A percentile compares a stretch with the other conserved stretches of the same genome.
Conservation (phyloP, 92 coral and sea anemone genomes). For the Actinernus sp. region DNA sequence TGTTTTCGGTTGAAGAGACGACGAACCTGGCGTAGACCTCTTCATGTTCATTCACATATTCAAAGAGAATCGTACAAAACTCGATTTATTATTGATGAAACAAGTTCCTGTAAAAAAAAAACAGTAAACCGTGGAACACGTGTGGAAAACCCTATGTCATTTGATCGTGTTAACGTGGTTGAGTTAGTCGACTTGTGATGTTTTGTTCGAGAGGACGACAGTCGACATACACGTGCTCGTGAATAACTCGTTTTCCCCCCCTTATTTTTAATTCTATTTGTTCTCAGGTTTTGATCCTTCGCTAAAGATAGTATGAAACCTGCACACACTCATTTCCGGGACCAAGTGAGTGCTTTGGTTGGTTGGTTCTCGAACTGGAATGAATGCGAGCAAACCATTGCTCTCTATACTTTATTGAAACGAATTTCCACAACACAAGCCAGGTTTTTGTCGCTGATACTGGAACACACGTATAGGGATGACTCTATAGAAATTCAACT, state of each 20-base stretch:
- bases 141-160: neutral
- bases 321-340: slow-evolving; percentile 91
- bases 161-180: neutral
- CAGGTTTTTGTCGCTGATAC: slow-evolving; percentile 84
- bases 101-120: slow-evolving; percentile 37
- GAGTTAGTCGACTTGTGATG: slow-evolving; percentile 6
- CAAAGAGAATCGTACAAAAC: slow-evolving; percentile 58
- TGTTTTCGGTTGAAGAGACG: too few relatives aligned
- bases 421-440: slow-evolving; percentile 96
- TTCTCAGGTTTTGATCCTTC: slow-evolving; percentile 32
- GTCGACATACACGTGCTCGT: slow-evolving; percentile 26
- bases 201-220: slow-evolving; percentile 20
- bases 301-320: slow-evolving; percentile 92
- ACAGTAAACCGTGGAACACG: slow-evolving; percentile 23
- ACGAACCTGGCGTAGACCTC: too few relatives aligned
- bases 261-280: neutral
- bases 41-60: slow-evolving; percentile 35
- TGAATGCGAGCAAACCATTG: slow-evolving; percentile 97
- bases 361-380: slow-evolving; percentile 98
- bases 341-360: slow-evolving; percentile 89
- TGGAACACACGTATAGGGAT: slow-evolving; percentile 98
- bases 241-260: slow-evolving; percentile 7
- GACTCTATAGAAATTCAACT: slow-evolving; percentile 85
- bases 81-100: slow-evolving; percentile 86
- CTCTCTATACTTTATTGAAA: slow-evolving; percentile 86